Percentiles rank a stretch among this genome's conserved stretches.
Conservation (phyloP, 2,888 invertebrate genomes). For the Drosophila yooni region DNA sequence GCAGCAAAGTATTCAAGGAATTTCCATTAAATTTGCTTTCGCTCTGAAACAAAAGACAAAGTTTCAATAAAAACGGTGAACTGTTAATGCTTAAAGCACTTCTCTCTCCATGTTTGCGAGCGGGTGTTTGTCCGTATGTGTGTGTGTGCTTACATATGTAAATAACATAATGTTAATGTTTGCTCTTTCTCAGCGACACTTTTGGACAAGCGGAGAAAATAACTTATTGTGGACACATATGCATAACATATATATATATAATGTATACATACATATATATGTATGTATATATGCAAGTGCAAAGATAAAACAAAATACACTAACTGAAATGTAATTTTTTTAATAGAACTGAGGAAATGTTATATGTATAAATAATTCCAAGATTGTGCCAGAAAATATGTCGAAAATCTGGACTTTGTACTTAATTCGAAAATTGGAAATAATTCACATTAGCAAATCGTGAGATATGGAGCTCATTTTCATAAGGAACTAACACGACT, state of each 20-base stretch:
- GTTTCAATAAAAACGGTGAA: constrained; percentile 50
- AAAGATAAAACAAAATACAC: not conserved
- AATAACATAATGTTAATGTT: constrained; percentile 20
- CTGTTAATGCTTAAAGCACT: constrained; percentile 46
- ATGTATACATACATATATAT: not conserved
- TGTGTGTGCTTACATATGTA: constrained; percentile 12
- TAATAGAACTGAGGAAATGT: not conserved
- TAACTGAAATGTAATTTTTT: not conserved
- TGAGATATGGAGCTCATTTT: not conserved
- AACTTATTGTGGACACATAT: not conserved
- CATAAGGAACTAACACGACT: not conserved
- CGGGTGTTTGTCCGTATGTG: not conserved
- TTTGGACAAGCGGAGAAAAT: not conserved
- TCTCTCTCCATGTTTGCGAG: not conserved
- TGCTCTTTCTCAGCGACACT: not conserved
- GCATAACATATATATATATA: not conserved
- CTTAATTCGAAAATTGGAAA: not conserved
- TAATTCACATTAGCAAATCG: not conserved
- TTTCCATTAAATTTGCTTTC: constrained; percentile 56
- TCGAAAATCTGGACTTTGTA: not conserved
- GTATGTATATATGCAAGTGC: not conserved
- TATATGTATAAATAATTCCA: not conserved
- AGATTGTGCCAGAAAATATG: not conserved
- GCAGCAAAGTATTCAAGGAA: constrained; percentile 63
- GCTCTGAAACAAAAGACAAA: constrained; percentile 54